Base-by-base conservation (phyloP, 2,797 vertebrate genomes). In the Chrysolophus pictus region DNA sequence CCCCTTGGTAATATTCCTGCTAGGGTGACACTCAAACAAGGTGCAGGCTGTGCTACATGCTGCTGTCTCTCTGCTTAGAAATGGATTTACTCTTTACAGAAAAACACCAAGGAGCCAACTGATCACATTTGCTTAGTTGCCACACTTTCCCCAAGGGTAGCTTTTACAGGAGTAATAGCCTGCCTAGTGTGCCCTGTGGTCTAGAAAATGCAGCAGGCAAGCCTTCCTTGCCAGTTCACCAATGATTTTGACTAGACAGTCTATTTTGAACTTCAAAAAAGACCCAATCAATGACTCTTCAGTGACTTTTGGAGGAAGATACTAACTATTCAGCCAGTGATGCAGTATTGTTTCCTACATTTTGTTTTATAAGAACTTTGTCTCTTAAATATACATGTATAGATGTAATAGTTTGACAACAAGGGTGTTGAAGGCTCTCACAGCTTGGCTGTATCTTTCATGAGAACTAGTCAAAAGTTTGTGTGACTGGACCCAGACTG, bases 131-230 rank as follows among this genome's bases (percentile, higher is more conserved):
- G 29, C 59, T 80, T 44, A 44, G 13, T 11, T 89, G 51, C 64
- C 19, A 5, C 19, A 18, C 53, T 83, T 64, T 82, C 31, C 42
- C 28, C 46, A n/a, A 31, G 46, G 35, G 53, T 44, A 63, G 75
- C 11, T 92, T 44, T 46, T n/a, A 39, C 0, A 10, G 42, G 22
- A 29, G 23, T 51, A 82, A 63, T 19, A 70, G 51, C 21, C 44
- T 35, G 13, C 74, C 9, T 68, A 73, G 17, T 9, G 14, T 11
- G 18, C 6, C 26, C n/a, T 0, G 0, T 24, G 39, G 63, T 63
- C 31, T 26, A 55, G 70, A 72, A 81, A 33, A 72, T 0, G 1
- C 31, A 55, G 6, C 67, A 51, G 26, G 55, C 0, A 1, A 84
- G 35, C 18, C 31, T 60, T 76, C 35, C 51, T 7, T 24, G 23